A percentile compares a stretch with the other conserved stretches of the same genome.
Evolutionary conservation across 2,113 vertebrate species (phyloP).

Genomic region (Oncorhynchus nerka): DNA sequence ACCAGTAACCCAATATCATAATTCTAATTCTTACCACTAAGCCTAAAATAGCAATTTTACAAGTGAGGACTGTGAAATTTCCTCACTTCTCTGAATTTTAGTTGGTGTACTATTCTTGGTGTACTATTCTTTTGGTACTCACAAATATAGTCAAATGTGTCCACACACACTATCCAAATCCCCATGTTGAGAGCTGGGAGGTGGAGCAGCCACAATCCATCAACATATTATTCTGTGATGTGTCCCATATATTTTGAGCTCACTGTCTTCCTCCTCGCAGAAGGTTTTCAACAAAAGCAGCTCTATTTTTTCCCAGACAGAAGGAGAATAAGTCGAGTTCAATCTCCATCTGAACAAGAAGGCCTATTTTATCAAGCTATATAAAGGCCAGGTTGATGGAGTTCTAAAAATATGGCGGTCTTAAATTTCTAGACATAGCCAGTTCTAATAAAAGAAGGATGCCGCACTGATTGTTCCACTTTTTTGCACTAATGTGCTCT

Average conservation of each 20-base stretch:
- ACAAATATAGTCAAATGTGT: too few species aligned
- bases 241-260: slow-evolving; percentile 47
- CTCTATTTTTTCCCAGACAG: slow-evolving; percentile 5
- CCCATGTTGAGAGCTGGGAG: too few species aligned
- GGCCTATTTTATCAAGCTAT: slow-evolving; percentile 71
- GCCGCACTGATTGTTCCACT: slow-evolving; percentile 63
- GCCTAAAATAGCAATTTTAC: too few species aligned
- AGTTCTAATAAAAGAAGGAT: slow-evolving; percentile 63
- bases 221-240: slow-evolving; percentile 57
- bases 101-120: too few species aligned
- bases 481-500: slow-evolving; percentile 28
- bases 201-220: slow-evolving; percentile 8
- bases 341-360: slow-evolving; percentile 55
- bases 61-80: too few species aligned
- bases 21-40: too few species aligned
- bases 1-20: too few species aligned
- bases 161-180: too few species aligned
- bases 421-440: slow-evolving; percentile 68
- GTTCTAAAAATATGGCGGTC: slow-evolving; percentile 73
- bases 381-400: slow-evolving; percentile 74
- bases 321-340: slow-evolving; percentile 47
- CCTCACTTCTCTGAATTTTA: too few species aligned
- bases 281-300: slow-evolving; percentile 39
- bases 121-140: too few species aligned
- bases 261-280: slow-evolving; percentile 39